phyloP scores from a whole-genome alignment of 2,888 invertebrate genomes.

The Rutpela maculata region DNA sequence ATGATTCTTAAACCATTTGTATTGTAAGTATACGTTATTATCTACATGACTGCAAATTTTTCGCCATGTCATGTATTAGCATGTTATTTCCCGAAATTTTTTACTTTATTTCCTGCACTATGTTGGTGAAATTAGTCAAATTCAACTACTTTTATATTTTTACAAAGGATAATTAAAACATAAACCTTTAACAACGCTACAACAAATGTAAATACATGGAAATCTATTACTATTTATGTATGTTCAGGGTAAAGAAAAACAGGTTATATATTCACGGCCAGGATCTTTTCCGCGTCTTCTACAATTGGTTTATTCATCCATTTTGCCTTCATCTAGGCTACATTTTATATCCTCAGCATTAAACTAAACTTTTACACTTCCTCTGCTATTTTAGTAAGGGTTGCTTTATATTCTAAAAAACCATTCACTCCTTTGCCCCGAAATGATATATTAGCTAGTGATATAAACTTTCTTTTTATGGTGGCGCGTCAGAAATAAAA shows the following conservation, averaged over 20 bases:
- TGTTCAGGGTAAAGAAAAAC: background rate
- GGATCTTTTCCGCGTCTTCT: background rate
- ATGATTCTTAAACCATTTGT: no score
- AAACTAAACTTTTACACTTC: constrained; percentile 4
- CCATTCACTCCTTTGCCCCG: background rate
- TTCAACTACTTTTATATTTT: no score
- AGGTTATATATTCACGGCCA: background rate
- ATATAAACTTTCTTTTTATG: background rate
- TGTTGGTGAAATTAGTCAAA: no score
- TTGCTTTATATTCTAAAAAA: constrained; percentile 5
- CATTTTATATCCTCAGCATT: background rate
- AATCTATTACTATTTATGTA: background rate
- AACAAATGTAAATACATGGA: background rate
- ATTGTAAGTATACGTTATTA: no score
- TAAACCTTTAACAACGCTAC: no score
- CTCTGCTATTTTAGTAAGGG: background rate
- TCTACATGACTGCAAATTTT: no score
- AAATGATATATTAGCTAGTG: background rate
- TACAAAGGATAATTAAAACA: no score
- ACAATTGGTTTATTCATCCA: constrained; percentile 3
- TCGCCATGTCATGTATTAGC: no score
- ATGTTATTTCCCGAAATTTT: no score
- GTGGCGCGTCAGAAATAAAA: background rate
- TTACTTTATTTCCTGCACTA: no score
- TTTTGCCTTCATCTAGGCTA: background rate